Evolutionary conservation across 2,113 vertebrate species (phyloP), one percentile per base, ranked within the genome.

Genomic region (Pollimyrus isidori): DNA sequence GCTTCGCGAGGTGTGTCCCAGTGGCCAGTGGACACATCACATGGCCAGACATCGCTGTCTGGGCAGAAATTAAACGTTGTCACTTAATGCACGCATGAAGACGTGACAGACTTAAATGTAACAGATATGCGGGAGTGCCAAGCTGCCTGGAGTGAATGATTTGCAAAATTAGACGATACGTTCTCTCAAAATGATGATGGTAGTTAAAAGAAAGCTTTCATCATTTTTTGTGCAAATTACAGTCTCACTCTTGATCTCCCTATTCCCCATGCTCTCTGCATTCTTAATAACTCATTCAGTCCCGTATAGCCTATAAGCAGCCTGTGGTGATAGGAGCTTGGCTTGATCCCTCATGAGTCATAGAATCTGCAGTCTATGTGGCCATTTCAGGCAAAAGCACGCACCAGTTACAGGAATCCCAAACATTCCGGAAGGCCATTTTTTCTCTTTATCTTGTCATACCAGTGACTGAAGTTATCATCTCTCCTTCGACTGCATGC

Each of bases 181-280:
- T 42, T 80, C 39, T 7, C 73, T 39, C 35, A 80, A 42, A 80
- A 80, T 42, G 35, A 42, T 17, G 73, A 80, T 80, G 73, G 73
- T 80, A 80, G 73, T 80, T 80, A 80, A 42, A 42, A 80, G 73
- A 80, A 80, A 80, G 62, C n/a, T 69, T 69, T 69, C 62, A 69
- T 69, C 30, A 80, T 80, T 42, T 80, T 39, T 39, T 17, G 73
- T 5, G 13, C 17, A 42, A 80, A 80, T 80, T 42, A 39, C 73
- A 42, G 35, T 80, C n/a, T 30, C 26, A 69, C n/a, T 69, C 73
- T 80, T 80, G 35, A 39, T 80, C 30, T 42, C 35, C 6, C 13
- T 42, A n/a, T 80, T 80, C 73, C 73, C 39, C 73, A 39, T 3
- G 3, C 73, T 19, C 30, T 17, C 35, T 13, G 69, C 30, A 76